Conservation (phyloP, 2,113 vertebrate genomes). For the Forbesichthys agassizii region DNA sequence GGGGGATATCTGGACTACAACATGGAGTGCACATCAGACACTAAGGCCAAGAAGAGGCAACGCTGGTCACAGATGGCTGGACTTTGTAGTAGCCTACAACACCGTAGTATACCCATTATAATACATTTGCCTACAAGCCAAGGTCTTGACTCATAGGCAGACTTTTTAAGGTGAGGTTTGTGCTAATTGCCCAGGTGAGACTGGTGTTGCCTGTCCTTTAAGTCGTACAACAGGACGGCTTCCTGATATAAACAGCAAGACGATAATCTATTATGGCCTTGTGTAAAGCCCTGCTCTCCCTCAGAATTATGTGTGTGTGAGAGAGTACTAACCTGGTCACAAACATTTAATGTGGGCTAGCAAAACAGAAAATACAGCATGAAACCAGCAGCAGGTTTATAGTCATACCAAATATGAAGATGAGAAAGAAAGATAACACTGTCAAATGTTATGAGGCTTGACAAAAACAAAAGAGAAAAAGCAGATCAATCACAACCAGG, state of each 20-base stretch:
- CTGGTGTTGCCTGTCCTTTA: slow-evolving; percentile 60
- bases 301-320: slow-evolving; percentile 70
- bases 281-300: slow-evolving; percentile 65
- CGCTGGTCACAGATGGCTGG: slow-evolving; percentile 50
- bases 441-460: slow-evolving; percentile 51
- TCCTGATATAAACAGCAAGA: slow-evolving; percentile 34
- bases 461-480: slow-evolving; percentile 18
- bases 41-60: slow-evolving; percentile 56
- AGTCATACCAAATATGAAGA: slow-evolving; percentile 71
- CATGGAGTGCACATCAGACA: slow-evolving; percentile 39
- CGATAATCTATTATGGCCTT: slow-evolving; percentile 40
- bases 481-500: slow-evolving; percentile 14
- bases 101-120: not conserved
- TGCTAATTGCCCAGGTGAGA: slow-evolving; percentile 29
- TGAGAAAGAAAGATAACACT: slow-evolving; percentile 64
- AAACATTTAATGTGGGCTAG: slow-evolving; percentile 99
- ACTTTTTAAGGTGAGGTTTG: not conserved
- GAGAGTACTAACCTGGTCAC: slow-evolving; percentile 98
- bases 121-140: not conserved
- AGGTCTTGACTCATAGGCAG: not conserved
- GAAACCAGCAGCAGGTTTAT: slow-evolving; percentile 86
- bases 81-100: not conserved
- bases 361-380: slow-evolving; percentile 94
- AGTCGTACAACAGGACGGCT: slow-evolving; percentile 14
- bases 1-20: slow-evolving; percentile 26